phyloP scores from a whole-genome alignment of 2,888 invertebrate species.

The Eupithecia inturbata region DNA sequence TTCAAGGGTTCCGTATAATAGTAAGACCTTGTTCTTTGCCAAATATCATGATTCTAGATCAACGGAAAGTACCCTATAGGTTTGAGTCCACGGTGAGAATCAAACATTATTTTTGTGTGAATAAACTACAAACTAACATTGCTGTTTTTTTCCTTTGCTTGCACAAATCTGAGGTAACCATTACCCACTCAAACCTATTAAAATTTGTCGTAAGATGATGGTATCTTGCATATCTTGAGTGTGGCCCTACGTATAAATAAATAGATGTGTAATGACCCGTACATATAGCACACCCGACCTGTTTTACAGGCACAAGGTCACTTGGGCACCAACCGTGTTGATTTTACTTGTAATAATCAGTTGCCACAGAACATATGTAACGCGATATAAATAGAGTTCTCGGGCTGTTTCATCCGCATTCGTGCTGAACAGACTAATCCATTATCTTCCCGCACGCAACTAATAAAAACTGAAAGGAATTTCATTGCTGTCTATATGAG shows the following conservation, averaged over 20 bases:
- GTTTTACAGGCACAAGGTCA: conserved; percentile 42
- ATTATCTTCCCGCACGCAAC: conserved; percentile 77
- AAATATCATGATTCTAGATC: no score
- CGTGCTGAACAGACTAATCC: conserved; percentile 73
- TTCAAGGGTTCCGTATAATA: no score
- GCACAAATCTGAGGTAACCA: background rate
- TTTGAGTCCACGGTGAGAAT: no score
- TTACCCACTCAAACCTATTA: background rate
- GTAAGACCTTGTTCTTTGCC: no score
- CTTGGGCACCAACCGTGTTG: conserved; percentile 62
- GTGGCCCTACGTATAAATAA: background rate
- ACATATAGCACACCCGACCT: conserved; percentile 30
- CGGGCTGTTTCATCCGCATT: conserved; percentile 68
- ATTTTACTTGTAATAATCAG: conserved; percentile 77
- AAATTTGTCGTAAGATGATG: background rate
- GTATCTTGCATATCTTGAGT: background rate
- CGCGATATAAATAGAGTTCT: conserved; percentile 77
- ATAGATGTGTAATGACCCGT: conserved; percentile 38
- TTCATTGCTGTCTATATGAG: conserved; percentile 57
- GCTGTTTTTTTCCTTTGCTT: no score
- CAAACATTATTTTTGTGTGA: no score
- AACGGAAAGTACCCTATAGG: no score
- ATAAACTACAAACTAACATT: no score
- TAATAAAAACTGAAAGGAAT: conserved; percentile 80
- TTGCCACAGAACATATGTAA: conserved; percentile 69